These are phyloP conservation scores for Eurois occulta DNA, from an alignment of 2,888 invertebrate species.

Conservation along the genomic window DNA sequence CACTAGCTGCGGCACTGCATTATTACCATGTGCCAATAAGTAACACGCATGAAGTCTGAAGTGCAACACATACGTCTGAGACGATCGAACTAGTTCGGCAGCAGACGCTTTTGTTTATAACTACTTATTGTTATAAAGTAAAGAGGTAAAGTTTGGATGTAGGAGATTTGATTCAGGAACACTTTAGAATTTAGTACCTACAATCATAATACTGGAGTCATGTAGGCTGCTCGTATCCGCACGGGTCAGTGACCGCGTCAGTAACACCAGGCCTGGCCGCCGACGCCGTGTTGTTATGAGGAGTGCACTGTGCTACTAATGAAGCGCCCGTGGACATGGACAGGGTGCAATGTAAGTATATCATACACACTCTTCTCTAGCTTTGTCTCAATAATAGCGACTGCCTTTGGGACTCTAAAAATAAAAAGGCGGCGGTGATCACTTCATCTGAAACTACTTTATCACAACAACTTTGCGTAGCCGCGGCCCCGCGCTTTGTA, in stretches of 20 bases:
- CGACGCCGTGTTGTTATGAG: background rate
- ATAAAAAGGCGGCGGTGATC: background rate
- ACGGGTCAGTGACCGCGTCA: background rate
- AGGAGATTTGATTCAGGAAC: background rate
- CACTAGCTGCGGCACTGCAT: background rate
- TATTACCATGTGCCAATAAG: background rate
- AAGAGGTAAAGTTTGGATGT: background rate
- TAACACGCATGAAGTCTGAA: background rate
- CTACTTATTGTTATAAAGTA: background rate
- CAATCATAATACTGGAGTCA: background rate
- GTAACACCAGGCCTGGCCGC: background rate
- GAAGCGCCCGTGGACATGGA: background rate
- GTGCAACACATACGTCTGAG: background rate
- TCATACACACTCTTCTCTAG: background rate
- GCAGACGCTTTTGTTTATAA: background rate
- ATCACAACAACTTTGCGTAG: background rate
- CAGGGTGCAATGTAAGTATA: background rate
- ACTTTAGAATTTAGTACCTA: background rate
- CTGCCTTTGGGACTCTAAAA: background rate
- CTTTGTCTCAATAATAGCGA: background rate
- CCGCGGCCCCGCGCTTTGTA: background rate
- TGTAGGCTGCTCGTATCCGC: too few relatives aligned
- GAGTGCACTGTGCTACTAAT: background rate
- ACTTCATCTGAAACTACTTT: background rate
- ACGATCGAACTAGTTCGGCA: background rate